These are phyloP conservation scores for Lanius ludovicianus DNA, from an alignment of 2,113 vertebrate species.

Conservation along the genomic window DNA sequence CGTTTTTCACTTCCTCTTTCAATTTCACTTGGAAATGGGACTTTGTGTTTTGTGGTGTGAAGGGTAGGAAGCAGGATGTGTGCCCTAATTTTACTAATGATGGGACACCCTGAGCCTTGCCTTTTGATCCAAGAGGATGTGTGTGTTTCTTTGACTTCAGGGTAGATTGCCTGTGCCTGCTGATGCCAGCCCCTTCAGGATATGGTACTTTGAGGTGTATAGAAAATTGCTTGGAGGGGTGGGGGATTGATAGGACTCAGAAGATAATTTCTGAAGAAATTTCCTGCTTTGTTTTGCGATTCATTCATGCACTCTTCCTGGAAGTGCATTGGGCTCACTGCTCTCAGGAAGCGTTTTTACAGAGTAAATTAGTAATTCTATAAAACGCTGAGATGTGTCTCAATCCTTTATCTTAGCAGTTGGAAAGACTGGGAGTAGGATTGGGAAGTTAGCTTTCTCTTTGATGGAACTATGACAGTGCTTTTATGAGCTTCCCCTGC, in stretches of 20 bases:
- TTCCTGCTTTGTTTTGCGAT: neutral
- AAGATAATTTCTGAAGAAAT: neutral
- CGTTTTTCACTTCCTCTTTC: neutral
- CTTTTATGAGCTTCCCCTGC: neutral
- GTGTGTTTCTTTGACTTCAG: neutral
- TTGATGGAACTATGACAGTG: neutral
- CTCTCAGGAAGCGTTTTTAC: neutral
- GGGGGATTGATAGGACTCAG: neutral
- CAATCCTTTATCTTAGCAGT: neutral
- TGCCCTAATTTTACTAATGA: neutral
- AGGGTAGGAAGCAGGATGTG: neutral
- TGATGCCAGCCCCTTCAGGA: neutral
- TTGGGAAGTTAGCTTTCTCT: neutral
- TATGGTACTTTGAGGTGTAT: neutral
- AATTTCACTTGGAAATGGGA: neutral
- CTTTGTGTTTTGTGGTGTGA: neutral
- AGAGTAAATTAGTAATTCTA: neutral
- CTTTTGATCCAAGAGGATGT: neutral
- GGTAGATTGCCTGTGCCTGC: neutral
- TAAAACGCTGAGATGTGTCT: neutral
- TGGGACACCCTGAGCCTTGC: neutral
- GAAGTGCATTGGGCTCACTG: neutral
- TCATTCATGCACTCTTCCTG: rapidly evolving
- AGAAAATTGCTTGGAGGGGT: neutral
- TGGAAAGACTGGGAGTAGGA: neutral